Evolutionary conservation across 2,113 vertebrate genomes (phyloP), one percentile per base, ranked within the genome.

Genomic region (Narcine bancroftii): DNA sequence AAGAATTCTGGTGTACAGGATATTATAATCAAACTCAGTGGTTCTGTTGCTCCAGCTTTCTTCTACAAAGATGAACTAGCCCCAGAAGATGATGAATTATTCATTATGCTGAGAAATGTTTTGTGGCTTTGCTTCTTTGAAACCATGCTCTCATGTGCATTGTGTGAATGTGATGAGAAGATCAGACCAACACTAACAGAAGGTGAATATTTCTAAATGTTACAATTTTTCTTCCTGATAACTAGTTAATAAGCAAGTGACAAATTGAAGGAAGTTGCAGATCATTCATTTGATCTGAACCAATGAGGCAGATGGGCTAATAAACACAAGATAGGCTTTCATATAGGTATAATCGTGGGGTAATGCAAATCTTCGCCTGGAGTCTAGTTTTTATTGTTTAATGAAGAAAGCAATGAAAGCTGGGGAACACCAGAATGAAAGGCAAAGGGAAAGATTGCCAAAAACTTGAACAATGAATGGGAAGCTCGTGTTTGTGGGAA

Each of bases 41-140:
- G 79, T 56, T 56, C 77, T 79, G 77, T 47, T 79, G 6, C 9
- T 50, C 26, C 47, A 53, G 47, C 47, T 33, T 81, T 50, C 4
- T 85, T 60, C 19, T 24, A 69, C 66, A 2, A 60, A 69, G n/a
- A 69, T 21, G 5, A 24, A 69, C 66, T 24, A 60, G n/a, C 50
- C 50, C 29, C 47, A 60, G 33, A 85, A 33, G 81, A n/a, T 60
- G 79, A 56, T 81, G 77, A 81, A 33, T 81, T 81, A 83, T 85
- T 85, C n/a, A 33, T n/a, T 56, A 36, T 50, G 9, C 36, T 85
- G 19, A 36, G 81, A 85, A 85, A 60, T 7, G 33, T 29, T 60
- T 85, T 53, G 11, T 85, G 2, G 33, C 21, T n/a, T 15, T 60
- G 81, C n/a, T 60, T 29, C 77, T 53, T 60, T 17, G 29, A 85